phyloP scores from a whole-genome alignment of 2,113 vertebrate genomes.

The Colinus virginianus region DNA sequence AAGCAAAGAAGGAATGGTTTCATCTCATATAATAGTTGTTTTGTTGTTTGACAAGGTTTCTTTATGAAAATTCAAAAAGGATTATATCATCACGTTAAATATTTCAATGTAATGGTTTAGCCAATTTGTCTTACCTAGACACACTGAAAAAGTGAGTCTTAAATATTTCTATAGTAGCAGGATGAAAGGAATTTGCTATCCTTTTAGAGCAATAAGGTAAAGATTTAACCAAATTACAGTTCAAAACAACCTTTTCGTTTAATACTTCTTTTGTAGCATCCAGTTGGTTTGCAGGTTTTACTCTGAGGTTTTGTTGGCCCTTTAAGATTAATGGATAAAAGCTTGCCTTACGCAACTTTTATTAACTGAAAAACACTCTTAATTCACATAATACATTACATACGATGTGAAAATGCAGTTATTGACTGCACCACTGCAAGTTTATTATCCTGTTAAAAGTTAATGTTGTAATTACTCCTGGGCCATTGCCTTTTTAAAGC shows the following conservation, averaged over 20 bases:
- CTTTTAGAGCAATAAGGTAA: neutral
- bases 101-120: neutral
- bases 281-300: neutral
- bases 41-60: neutral
- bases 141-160: neutral
- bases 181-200: neutral
- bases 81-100: neutral
- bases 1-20: neutral
- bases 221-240: neutral
- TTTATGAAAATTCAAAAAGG: neutral
- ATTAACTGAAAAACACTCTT: neutral
- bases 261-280: neutral
- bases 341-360: neutral
- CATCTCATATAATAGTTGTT: neutral
- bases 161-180: neutral
- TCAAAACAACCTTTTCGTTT: neutral
- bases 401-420: neutral
- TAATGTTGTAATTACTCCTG: slow-evolving; percentile 16
- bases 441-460: slow-evolving; percentile 44
- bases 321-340: neutral
- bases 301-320: neutral
- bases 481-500: neutral
- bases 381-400: neutral
- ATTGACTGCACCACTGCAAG: neutral
- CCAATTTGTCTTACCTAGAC: neutral